Base-by-base conservation (phyloP, 2,888 invertebrate species). In the Boloria selene region DNA sequence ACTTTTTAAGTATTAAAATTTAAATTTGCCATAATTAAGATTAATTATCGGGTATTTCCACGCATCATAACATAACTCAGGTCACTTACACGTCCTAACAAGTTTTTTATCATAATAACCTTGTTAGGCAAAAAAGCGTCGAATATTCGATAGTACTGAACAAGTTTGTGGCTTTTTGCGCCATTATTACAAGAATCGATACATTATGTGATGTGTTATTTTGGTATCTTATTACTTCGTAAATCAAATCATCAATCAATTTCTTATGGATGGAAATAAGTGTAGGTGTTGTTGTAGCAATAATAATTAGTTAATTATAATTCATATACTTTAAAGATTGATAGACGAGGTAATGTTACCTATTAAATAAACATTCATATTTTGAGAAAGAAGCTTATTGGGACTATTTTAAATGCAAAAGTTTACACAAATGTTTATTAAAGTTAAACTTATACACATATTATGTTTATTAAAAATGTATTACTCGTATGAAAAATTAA, bases 291-390 rank as follows among this genome's bases (percentile, higher is more conserved):
- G n/a, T 38, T 45, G 44, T 38, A 52, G 6, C 16, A 64, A 45
- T 56, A 50, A 31, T 17, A 44, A n/a, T 50, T 45, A 17, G 38
- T 52, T 42, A 16, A 64, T 58, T 64, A 64, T 59, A 52, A 64
- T 64, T 64, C 58, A 64, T 64, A 47, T 16, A 14, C 26, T 53
- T 31, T 47, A 45, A 50, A 50, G 38, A 64, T 64, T 59, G 59
- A 52, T 58, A 55, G 4, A 45, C 58, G 52, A 64, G 64, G 59
- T 31, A 38, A 16, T 47, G 38, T 51, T 38, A 14, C 47, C 31
- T 4, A 49, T 7, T 16, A 6, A 31, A 2, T 6, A 4, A 31
- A 26, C 14, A n/a, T n/a, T n/a, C n/a, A n/a, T n/a, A n/a, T n/a
- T n/a, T n/a, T n/a, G n/a, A n/a, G n/a, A n/a, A n/a, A n/a, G n/a